Conservation (phyloP, 2,113 vertebrate genomes). For the Dicerorhinus sumatrensis region DNA sequence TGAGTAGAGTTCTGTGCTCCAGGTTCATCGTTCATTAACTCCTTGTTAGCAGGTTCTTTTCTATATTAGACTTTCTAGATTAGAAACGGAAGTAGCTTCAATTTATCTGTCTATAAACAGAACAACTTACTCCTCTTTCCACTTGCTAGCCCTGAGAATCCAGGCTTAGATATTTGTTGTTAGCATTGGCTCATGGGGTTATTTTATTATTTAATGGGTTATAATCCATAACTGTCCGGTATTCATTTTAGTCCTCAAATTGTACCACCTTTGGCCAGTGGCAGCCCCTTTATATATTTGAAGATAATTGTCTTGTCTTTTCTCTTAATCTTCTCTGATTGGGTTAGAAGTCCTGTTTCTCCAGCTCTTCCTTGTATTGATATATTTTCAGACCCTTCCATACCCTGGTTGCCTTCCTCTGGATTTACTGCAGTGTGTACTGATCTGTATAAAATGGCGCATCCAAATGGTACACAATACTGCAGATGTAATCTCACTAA, state of each 20-base stretch:
- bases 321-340: neutral
- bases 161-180: neutral
- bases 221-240: neutral
- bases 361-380: neutral
- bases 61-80: neutral
- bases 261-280: neutral
- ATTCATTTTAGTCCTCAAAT: neutral
- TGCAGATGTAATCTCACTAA: neutral
- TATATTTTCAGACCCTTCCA: neutral
- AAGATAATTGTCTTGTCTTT: neutral
- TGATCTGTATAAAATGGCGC: neutral
- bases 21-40: neutral
- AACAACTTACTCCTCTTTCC: neutral
- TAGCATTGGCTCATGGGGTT: neutral
- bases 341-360: neutral
- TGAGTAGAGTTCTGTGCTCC: neutral
- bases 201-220: conserved; percentile 1
- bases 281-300: neutral
- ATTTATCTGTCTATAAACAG: neutral
- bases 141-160: neutral
- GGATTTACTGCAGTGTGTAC: neutral
- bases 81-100: neutral
- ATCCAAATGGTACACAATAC: neutral
- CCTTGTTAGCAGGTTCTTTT: neutral
- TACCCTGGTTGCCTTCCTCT: neutral